Evolutionary conservation across 2,888 invertebrate genomes (phyloP).

Genomic region (Syritta pipiens): DNA sequence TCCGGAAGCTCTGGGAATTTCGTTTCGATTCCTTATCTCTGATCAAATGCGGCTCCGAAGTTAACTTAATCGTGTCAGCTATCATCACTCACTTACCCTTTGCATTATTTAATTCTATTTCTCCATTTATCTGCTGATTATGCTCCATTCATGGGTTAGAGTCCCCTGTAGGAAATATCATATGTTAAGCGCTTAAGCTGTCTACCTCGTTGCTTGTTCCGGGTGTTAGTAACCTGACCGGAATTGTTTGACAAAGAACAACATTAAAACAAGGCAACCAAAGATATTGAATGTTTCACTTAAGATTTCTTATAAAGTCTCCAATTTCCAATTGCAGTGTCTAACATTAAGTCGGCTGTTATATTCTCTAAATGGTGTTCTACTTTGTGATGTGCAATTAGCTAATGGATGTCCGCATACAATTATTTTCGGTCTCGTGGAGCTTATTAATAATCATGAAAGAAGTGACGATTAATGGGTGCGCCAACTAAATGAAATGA

Average conservation of each 20-base stretch:
- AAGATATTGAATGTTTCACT: conserved; percentile 16
- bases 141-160: neutral
- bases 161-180: no score
- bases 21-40: no score
- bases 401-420: conserved; percentile 33
- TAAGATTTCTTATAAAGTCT: conserved; percentile 8
- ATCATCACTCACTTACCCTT: no score
- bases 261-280: conserved; percentile 19
- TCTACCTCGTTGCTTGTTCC: conserved; percentile 2
- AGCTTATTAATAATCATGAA: conserved; percentile 32
- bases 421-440: conserved; percentile 19
- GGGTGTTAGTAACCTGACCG: conserved; percentile 3
- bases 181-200: neutral
- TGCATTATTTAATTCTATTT: no score
- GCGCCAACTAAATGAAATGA: conserved; percentile 37
- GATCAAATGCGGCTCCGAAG: no score
- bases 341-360: neutral
- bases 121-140: no score
- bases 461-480: conserved; percentile 25
- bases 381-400: conserved; percentile 20
- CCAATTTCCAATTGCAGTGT: neutral
- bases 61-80: no score
- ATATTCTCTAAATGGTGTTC: neutral
- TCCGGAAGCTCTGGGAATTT: no score
- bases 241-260: conserved; percentile 5